phyloP scores from a whole-genome alignment of 2,113 vertebrate genomes.

The Todiramphus saurophagus region DNA sequence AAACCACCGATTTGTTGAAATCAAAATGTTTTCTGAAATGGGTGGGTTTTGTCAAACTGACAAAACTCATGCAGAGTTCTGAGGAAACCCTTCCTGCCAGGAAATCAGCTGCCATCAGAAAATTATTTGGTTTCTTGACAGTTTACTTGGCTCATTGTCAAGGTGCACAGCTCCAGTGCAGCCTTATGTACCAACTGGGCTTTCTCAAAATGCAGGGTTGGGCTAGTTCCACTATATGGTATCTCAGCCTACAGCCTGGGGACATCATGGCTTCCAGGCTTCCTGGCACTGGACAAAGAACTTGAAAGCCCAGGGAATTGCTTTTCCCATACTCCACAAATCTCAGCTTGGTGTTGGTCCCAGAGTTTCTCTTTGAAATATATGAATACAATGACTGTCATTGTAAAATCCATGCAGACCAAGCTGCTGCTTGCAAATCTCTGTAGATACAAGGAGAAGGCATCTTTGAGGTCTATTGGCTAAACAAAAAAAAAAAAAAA shows the following conservation, averaged over 20 bases:
- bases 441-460: not conserved
- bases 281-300: not conserved
- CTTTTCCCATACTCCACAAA: not conserved
- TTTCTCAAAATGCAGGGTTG: not conserved
- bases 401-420: not conserved
- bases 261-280: not conserved
- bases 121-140: conserved; percentile 40
- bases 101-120: conserved; percentile 40
- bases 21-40: conserved; percentile 37
- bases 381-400: not conserved
- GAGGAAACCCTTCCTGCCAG: conserved; percentile 39
- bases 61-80: conserved; percentile 20
- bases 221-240: not conserved
- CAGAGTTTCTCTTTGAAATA: conserved; percentile 11
- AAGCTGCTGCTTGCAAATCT: not conserved
- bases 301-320: not conserved
- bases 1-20: conserved; percentile 45
- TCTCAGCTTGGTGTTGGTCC: not conserved
- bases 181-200: not conserved
- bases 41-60: conserved; percentile 25
- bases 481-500: not conserved
- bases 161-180: not conserved
- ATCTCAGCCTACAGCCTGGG: not conserved
- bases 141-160: not conserved
- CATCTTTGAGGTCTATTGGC: not conserved